Percentiles rank a stretch among this genome's conserved stretches.
These are phyloP conservation scores for Zaprionus tsacasi DNA, from an alignment of 1,140 invertebrate genomes.

Conservation along the genomic window DNA sequence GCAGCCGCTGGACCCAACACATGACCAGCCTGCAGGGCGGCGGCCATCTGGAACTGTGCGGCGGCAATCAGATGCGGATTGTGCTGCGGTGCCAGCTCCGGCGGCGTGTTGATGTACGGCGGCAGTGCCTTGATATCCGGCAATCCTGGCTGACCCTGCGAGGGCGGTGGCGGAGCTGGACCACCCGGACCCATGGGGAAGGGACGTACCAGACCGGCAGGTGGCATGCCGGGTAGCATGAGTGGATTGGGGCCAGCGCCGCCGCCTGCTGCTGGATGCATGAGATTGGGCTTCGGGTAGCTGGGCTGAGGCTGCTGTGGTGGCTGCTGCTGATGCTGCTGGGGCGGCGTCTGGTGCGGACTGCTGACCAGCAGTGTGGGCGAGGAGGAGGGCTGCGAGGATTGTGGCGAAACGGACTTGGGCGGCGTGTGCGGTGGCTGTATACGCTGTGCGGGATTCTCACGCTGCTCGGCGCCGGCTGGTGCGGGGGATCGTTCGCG, in stretches of 20 bases:
- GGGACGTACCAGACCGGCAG: constrained; percentile 70
- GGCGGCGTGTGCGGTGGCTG: constrained; percentile 80
- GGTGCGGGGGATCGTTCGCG: constrained; percentile 76
- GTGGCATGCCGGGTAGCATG: constrained; percentile 79
- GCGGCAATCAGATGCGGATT: constrained; percentile 89
- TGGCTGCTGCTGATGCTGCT: constrained; percentile 46
- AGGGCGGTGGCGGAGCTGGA: constrained; percentile 25
- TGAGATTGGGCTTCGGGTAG: constrained; percentile 54
- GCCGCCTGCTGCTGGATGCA: constrained; percentile 45
- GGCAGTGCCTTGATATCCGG: constrained; percentile 84
- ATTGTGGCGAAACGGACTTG: constrained; percentile 84
- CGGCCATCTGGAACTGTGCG: constrained; percentile 89
- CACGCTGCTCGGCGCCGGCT: constrained; percentile 55
- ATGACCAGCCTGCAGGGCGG: constrained; percentile 86
- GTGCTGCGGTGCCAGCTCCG: constrained; percentile 86
- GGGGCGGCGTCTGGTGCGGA: constrained; percentile 73
- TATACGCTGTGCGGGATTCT: constrained; percentile 79
- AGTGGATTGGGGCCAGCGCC: constrained; percentile 51
- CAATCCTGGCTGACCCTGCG: constrained; percentile 65
- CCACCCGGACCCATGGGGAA: constrained; percentile 75
- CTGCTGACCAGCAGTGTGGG: constrained; percentile 71
- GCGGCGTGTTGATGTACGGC: constrained; percentile 86
- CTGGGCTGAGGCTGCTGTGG: constrained; percentile 47
- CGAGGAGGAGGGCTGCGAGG: constrained; percentile 78
- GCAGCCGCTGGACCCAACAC: constrained; percentile 69